Evolutionary conservation across 64 coral and sea anemone genomes (phyloP), one percentile per base, ranked within the genome.

Genomic region (Montipora sp.): DNA sequence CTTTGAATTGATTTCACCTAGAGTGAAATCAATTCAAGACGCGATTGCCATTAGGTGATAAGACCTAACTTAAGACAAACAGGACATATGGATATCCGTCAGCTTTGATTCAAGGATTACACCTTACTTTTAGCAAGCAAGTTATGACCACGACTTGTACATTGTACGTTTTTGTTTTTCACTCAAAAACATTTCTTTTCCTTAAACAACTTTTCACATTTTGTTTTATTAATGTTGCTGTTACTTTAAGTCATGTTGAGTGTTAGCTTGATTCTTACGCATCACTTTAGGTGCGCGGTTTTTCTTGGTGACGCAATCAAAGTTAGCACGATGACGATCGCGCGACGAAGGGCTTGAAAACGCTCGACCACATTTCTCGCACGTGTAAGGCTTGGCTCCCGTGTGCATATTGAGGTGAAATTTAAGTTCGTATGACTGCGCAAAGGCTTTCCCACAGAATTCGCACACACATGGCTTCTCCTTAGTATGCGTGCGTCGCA

Each of bases 391-490:
- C 48, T 96, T 96, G 47, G 95, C 95, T n/a, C 95, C 95, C 3
- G 95, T 96, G 82, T 96, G 95, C 95, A 96, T 96, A 27, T 96
- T 96, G 82, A 96, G 91, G 43, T 96, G 95, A 83, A 96, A 96
- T 81, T 96, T 96, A 50, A 96, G 95, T 75, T 96, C 95, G 68
- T 96, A 96, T 0, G 95, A 96, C 51, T 96, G 95, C 5, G 95
- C 95, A 48, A 96, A 96, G 0, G 95, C 95, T 51, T 96, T 96
- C 58, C 95, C 95, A 36, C 95, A 96, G 36, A 87, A 94, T 5
- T 94, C 92, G 60, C 95, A 96, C 50, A 96, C 92, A 48, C 95
- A 96, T 58, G 95, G 95, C 68, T 96, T 96, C 23, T 96, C 95
- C 55, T 96, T 96, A 20, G 95, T 96, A 63, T 96, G 95, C 66